These are phyloP conservation scores for Danio aesculapii DNA, from an alignment of 2,797 vertebrate species.

Conservation along the genomic window DNA sequence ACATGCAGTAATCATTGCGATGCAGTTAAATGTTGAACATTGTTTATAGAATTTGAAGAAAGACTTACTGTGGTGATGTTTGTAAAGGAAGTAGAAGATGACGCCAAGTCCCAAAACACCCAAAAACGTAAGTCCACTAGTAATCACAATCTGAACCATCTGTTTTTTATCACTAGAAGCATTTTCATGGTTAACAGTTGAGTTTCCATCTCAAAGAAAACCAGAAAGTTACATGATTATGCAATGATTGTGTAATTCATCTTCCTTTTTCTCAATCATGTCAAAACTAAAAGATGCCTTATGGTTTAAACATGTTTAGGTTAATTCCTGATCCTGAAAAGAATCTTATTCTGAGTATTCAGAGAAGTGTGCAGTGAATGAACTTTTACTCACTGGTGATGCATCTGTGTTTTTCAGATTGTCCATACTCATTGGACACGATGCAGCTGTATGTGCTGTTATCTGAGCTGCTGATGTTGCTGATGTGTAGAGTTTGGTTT, in stretches of 20 bases:
- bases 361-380: too few relatives aligned
- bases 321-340: too few relatives aligned
- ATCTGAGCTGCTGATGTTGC: slow-evolving; percentile 42
- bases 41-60: neutral
- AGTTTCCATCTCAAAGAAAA: slow-evolving; percentile 13
- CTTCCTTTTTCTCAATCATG: neutral
- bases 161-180: neutral
- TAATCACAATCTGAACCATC: neutral
- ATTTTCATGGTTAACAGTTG: neutral
- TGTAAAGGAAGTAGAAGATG: slow-evolving; percentile 32
- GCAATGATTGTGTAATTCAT: neutral
- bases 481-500: slow-evolving; percentile 54
- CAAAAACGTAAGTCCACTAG: slow-evolving; percentile 1
- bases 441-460: slow-evolving; percentile 57
- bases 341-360: too few relatives aligned
- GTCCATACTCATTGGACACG: slow-evolving; percentile 22
- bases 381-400: slow-evolving; percentile 55
- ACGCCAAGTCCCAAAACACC: slow-evolving; percentile 34
- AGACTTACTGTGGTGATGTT: slow-evolving; percentile 48
- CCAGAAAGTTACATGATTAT: neutral
- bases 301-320: too few relatives aligned
- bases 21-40: neutral
- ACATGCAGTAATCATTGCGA: too few relatives aligned
- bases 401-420: neutral
- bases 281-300: slow-evolving; percentile 1